These are phyloP conservation scores for Mormyrops boulengeri DNA, from an alignment of 2,797 vertebrate genomes.

Conservation along the genomic window DNA sequence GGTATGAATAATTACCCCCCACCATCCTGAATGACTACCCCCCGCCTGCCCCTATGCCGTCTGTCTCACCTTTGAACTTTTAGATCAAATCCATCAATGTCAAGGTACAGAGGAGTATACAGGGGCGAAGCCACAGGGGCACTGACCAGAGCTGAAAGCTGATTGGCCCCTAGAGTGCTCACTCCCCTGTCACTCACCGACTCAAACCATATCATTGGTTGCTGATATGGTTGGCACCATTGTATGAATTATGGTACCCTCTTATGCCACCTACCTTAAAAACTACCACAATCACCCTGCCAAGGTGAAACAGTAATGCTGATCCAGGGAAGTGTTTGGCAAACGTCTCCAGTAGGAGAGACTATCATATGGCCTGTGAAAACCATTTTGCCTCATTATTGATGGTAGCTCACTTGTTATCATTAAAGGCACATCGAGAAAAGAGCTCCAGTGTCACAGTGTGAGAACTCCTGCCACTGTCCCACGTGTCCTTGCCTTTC, in stretches of 20 bases:
- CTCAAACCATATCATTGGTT: background rate
- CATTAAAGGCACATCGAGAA: background rate
- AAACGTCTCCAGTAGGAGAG: background rate
- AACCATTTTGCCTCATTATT: background rate
- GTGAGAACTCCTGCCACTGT: too few relatives aligned
- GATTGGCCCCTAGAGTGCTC: background rate
- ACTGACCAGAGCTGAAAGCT: background rate
- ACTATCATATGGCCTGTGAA: background rate
- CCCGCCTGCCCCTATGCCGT: background rate
- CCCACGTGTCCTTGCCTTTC: background rate
- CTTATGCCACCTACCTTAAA: background rate
- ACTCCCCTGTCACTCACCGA: background rate
- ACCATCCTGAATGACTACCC: background rate
- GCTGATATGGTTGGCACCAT: background rate
- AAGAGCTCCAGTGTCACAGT: background rate
- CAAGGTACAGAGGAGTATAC: background rate
- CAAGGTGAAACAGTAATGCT: background rate
- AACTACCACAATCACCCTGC: background rate
- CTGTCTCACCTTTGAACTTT: slow-evolving; percentile 17
- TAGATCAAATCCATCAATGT: slow-evolving; percentile 5
- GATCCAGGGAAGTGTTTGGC: background rate
- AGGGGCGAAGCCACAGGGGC: background rate
- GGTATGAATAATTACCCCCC: slow-evolving; percentile 31
- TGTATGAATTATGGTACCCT: background rate
- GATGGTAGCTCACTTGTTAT: background rate